phyloP scores from a whole-genome alignment of 2,797 vertebrate species.

The Steatocranus sp. region DNA sequence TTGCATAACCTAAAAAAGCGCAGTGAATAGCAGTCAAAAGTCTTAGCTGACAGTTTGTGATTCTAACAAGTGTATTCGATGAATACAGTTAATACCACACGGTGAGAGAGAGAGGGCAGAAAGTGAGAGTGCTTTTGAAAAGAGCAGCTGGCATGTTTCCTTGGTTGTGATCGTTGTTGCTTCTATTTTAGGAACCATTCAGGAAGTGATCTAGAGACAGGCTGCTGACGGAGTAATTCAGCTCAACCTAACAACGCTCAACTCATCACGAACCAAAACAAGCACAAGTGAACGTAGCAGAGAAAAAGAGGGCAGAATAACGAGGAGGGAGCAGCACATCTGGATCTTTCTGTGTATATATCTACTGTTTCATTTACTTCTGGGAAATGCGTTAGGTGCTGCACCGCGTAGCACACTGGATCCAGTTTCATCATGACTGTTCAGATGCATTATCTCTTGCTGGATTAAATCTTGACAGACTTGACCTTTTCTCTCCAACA shows the following conservation, averaged over 20 bases:
- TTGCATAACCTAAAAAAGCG: background rate
- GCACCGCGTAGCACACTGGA: too few relatives aligned
- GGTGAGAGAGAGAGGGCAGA: constrained; percentile 18
- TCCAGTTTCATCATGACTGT: background rate
- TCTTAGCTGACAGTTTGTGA: background rate
- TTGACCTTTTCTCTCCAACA: background rate
- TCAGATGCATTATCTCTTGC: background rate
- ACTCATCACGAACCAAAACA: constrained; percentile 22
- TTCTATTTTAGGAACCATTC: constrained; percentile 71
- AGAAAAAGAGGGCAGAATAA: background rate
- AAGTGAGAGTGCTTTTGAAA: constrained; percentile 52
- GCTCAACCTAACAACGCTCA: constrained; percentile 27
- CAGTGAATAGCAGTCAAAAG: background rate
- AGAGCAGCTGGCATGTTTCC: constrained; percentile 66
- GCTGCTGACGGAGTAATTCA: constrained; percentile 42
- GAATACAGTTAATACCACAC: background rate
- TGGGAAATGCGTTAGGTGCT: accelerated
- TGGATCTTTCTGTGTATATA: background rate
- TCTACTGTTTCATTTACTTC: background rate
- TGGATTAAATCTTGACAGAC: background rate
- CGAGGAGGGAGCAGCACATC: background rate
- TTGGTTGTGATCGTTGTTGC: constrained; percentile 67
- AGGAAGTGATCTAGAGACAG: constrained; percentile 72
- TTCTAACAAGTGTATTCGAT: background rate
- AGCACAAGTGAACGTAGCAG: background rate